Base-by-base conservation (phyloP, 2,888 invertebrate genomes). In the Augiades crinisus region DNA sequence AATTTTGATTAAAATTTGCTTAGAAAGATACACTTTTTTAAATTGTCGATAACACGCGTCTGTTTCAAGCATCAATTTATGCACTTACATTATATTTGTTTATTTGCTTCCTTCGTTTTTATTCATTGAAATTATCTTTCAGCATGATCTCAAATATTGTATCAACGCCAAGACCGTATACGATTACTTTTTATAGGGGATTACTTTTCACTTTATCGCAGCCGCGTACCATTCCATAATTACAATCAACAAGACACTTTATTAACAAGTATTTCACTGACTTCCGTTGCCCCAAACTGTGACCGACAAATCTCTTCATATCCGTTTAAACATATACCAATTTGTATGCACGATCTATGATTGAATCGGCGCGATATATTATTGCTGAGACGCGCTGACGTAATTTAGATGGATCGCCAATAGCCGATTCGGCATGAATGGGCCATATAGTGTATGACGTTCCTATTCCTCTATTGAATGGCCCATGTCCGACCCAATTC, bases 381-480 rank as follows among this genome's bases (percentile, higher is more conserved):
- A 16, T 10, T 12, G 21, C 4, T 19, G 10, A 13, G 7, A 22
- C 14, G 31, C 16, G 41, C 33, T 49, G 33, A 49, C 41, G 40
- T 41, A 33, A 41, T 49, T 34, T 34, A 41, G 49, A 49, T 34
- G 24, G 41, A 49, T 33, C 10, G 34, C 34, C 41, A 31, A 49
- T 49, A 14, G 14, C 10, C 33, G 12, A 24, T 34, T 22, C 33
- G 40, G 33, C 21, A 17, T 49, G 40, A 49, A 49, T 49, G 41
- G 49, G 34, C 33, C 22, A 49, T 24, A 49, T 24, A 34, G 34
- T 14, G 34, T 12, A 49, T 16, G 41, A 41, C 33, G 34, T 17
- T 41, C 34, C 41, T 49, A 49, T 49, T 41, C 33, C 47, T 47
- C 33, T 22, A 33, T 10, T 34, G 41, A 49, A 41, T 24, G 14